A percentile compares a stretch with the other conserved stretches of the same genome.
phyloP scores from a whole-genome alignment of 2,797 vertebrate genomes.

The Pachyuromys duprasi region DNA sequence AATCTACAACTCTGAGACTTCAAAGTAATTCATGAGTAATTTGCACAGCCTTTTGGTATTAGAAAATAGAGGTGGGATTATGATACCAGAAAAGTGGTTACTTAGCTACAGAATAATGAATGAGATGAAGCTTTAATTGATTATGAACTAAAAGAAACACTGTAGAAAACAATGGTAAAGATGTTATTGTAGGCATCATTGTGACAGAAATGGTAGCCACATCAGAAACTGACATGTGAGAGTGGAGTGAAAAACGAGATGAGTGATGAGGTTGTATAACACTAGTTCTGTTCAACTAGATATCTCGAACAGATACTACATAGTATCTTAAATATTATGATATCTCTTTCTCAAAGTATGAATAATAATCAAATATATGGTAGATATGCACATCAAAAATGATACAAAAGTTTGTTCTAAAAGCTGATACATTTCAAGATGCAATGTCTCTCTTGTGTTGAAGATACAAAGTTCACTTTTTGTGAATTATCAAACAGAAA shows the following conservation, averaged over 20 bases:
- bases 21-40: neutral
- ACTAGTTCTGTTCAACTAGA: neutral
- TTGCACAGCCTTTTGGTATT: neutral
- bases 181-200: neutral
- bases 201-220: neutral
- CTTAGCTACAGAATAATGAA: neutral
- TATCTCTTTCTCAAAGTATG: neutral
- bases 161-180: neutral
- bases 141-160: neutral
- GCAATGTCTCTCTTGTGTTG: neutral
- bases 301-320: neutral
- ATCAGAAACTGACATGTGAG: rapidly evolving
- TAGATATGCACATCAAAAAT: neutral
- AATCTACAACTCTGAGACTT: neutral
- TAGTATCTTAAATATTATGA: neutral
- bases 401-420: neutral
- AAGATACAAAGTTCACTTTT: neutral
- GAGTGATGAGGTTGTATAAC: neutral
- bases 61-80: neutral
- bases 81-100: neutral
- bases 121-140: neutral
- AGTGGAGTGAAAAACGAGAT: neutral
- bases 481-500: neutral
- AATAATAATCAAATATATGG: neutral
- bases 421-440: neutral